Base-by-base conservation (phyloP, 2,113 vertebrate genomes). In the Oriolus oriolus region DNA sequence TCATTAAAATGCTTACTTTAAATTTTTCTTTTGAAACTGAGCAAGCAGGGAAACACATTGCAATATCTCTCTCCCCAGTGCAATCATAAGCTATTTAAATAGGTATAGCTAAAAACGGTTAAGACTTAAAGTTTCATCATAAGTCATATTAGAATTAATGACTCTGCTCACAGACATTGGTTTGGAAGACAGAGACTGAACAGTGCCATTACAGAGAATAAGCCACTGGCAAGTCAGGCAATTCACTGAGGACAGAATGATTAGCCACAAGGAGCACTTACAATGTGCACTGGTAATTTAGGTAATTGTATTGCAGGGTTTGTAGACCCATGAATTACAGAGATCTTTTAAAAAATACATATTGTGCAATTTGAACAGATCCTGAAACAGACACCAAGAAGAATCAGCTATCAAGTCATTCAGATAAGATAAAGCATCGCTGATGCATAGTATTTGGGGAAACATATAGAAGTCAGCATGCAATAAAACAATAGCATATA, bases 241-340 rank as follows among this genome's bases (percentile, higher is more conserved):
- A 84, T 96, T 97, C 84, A 88, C 68, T 87, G 85, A 96, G 95
- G 84, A 88, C 76, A 78, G 79, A 97, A 95, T 97, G 96, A 97
- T 97, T 96, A 98, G 95, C 97, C 93, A 96, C 94, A 98, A 97
- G 98, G 96, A 96, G 95, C 97, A 97, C 95, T 98, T 97, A 96
- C 84, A 93, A 64, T 97, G 95, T 96, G 84, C 96, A 75, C 95
- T 95, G 96, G 98, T 98, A 97, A 98, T 98, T 98, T 98, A 96
- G 97, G 98, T 98, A 97, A 98, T 98, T 98, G 97, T 97, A 96
- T 97, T 98, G 98, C 97, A 97, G 98, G 98, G 94, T 97, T 95
- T 97, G 95, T 86, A 95, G 96, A 96, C 96, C 96, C 94, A 90
- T 96, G 96, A 97, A 98, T 98, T 98, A 98, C 97, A 96, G 94